phyloP scores from a whole-genome alignment of 2,113 vertebrate genomes.

The Circaetus gallicus region DNA sequence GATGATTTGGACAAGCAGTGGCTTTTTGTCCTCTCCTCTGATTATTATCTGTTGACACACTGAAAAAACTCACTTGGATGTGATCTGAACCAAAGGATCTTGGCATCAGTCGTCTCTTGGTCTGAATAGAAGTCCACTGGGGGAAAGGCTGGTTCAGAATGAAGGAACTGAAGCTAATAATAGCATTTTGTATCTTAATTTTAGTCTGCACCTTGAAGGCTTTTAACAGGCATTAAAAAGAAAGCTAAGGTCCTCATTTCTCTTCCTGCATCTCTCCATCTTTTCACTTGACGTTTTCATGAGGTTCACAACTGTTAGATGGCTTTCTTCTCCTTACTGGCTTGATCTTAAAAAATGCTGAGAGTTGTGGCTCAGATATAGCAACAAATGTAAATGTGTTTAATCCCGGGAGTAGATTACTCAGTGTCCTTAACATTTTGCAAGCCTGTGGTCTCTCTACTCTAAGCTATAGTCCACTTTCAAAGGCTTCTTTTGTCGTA shows the following conservation, averaged over 20 bases:
- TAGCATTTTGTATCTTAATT: background rate
- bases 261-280: background rate
- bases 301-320: background rate
- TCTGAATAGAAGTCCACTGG: background rate
- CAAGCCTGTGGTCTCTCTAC: background rate
- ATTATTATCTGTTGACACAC: background rate
- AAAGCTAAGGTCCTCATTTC: background rate
- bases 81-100: background rate
- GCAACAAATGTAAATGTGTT: background rate
- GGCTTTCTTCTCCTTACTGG: background rate
- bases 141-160: background rate
- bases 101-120: background rate
- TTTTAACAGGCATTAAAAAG: background rate
- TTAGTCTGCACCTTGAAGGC: background rate
- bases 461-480: background rate
- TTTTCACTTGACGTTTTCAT: background rate
- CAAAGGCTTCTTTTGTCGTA: background rate
- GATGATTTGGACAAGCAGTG: background rate
- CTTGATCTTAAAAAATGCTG: background rate
- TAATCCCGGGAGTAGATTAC: background rate
- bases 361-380: background rate
- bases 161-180: background rate
- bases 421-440: background rate
- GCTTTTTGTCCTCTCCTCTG: background rate
- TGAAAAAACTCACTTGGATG: background rate